phyloP scores from a whole-genome alignment of 2,797 vertebrate species.

The Epinephelus malabaricus region DNA sequence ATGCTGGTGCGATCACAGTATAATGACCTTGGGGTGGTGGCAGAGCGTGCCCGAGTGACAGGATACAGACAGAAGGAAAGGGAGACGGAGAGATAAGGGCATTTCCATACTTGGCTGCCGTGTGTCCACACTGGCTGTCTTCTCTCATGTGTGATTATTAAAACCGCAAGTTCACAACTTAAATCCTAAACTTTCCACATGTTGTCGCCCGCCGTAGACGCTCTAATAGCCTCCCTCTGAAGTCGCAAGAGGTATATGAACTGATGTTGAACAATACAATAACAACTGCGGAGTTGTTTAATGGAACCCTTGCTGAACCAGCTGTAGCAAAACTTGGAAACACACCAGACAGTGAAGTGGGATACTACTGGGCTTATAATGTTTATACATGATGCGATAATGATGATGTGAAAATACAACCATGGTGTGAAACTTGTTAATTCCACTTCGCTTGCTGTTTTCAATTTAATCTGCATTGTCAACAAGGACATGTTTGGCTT shows the following conservation, averaged over 20 bases:
- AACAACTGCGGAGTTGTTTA: neutral
- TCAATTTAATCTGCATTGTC: neutral
- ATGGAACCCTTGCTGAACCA: neutral
- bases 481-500: neutral
- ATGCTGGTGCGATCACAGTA: slow-evolving; percentile 73
- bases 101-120: slow-evolving; percentile 40
- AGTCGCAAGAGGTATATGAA: neutral
- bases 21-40: slow-evolving; percentile 82
- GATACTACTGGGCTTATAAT: neutral
- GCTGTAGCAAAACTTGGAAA: slow-evolving; percentile 9
- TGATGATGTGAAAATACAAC: neutral
- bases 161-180: slow-evolving; percentile 9
- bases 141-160: slow-evolving; percentile 28
- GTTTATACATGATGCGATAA: slow-evolving; percentile 4
- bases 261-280: neutral
- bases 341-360: neutral
- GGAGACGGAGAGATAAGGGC: slow-evolving; percentile 41
- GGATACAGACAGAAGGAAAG: slow-evolving; percentile 42
- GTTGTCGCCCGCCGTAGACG: neutral
- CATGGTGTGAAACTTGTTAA: neutral
- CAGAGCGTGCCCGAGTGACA: slow-evolving; percentile 63
- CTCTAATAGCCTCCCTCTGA: neutral
- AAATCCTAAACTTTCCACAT: slow-evolving; percentile 4
- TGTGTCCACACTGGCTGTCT: slow-evolving; percentile 32
- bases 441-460: neutral